phyloP scores from a whole-genome alignment of 2,888 invertebrate species.

The Pterostichus niger region DNA sequence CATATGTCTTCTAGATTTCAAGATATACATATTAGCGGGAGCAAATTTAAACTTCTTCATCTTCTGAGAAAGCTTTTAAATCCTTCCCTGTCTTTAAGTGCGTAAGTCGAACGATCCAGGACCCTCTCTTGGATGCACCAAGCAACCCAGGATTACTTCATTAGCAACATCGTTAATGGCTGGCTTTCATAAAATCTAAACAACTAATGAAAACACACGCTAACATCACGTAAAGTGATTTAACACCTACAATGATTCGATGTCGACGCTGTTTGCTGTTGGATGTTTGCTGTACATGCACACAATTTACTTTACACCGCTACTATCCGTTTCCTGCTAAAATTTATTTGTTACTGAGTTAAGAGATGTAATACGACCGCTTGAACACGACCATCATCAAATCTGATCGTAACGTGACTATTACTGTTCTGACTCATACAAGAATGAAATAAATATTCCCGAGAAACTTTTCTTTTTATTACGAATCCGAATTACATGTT shows the following conservation, averaged over 20 bases:
- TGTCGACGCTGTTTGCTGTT: neutral
- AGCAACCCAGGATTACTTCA: constrained; percentile 54
- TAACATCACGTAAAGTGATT: constrained; percentile 46
- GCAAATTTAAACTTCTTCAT: too few species aligned
- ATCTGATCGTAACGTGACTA: neutral
- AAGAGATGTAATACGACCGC: constrained; percentile 13
- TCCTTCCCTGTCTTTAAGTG: constrained; percentile 9
- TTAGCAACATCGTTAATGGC: constrained; percentile 59
- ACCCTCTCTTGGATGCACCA: neutral
- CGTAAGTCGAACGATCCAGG: constrained; percentile 3
- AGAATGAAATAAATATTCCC: neutral
- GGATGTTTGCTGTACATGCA: neutral
- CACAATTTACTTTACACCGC: constrained; percentile 8
- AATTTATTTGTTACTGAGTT: constrained; percentile 24
- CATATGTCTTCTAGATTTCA: too few species aligned
- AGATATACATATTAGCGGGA: too few species aligned
- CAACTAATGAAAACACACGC: constrained; percentile 49
- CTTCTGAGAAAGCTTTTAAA: too few species aligned
- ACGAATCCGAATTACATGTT: too few species aligned
- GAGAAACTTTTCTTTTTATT: neutral
- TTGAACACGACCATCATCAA: constrained; percentile 12
- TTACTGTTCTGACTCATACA: constrained; percentile 5
- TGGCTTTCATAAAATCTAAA: constrained; percentile 54
- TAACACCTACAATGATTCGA: constrained; percentile 34
- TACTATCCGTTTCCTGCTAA: constrained; percentile 16